These are phyloP conservation scores for Sclerodermus sp. DNA, from an alignment of 2,888 invertebrate species.

Conservation along the genomic window DNA sequence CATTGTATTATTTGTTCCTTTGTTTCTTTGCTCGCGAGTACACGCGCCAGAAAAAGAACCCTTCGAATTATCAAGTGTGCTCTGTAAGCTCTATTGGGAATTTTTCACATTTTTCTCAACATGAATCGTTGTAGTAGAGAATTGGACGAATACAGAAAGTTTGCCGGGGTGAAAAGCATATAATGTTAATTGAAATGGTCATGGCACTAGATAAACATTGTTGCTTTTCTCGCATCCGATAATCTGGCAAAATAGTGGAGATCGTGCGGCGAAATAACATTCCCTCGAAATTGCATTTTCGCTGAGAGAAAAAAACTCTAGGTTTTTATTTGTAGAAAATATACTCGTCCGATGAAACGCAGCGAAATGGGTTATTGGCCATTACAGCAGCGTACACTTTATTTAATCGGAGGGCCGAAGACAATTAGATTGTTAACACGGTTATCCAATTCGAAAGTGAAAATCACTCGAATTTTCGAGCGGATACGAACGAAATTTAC, in stretches of 20 bases:
- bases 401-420: constrained; percentile 25
- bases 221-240: constrained; percentile 16
- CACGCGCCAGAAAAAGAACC: too few species aligned
- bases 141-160: too few species aligned
- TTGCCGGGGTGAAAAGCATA: too few species aligned
- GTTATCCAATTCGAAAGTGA: constrained; percentile 2
- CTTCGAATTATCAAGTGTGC: too few species aligned
- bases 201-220: constrained; percentile 12
- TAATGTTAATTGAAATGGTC: constrained; percentile 25
- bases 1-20: too few species aligned
- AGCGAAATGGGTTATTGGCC: constrained; percentile 20
- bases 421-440: constrained; percentile 22
- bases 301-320: constrained; percentile 3
- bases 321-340: too few species aligned
- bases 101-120: too few species aligned
- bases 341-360: constrained; percentile 17
- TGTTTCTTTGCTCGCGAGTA: too few species aligned
- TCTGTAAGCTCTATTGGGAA: too few species aligned
- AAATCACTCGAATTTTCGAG: neutral
- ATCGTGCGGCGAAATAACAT: constrained; percentile 17
- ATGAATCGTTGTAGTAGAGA: too few species aligned
- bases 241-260: constrained; percentile 18
- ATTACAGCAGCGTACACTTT: constrained; percentile 19
- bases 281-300: constrained; percentile 14
- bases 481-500: too few species aligned